Base-by-base conservation (phyloP, 2,113 vertebrate genomes). In the Stigmatopora argus region DNA sequence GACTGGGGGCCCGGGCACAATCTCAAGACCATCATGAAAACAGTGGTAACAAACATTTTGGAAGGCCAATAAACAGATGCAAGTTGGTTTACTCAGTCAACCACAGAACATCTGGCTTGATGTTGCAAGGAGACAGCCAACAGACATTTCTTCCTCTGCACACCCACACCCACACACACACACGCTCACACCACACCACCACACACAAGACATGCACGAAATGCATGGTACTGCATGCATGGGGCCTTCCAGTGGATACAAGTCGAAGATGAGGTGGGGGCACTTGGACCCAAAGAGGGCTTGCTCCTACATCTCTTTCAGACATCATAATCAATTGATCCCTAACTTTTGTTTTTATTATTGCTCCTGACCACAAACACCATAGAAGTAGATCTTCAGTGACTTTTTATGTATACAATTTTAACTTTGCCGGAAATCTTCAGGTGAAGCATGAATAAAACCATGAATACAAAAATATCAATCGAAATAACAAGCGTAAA, bases 1-100 rank as follows among this genome's bases (percentile, higher is more conserved):
- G 62, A 62, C 38, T 46, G 53, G 70, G 73, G 78, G 70, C 71
- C 74, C 75, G 34, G 62, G 75, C 77, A 79, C 87, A 78, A 78
- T 73, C 41, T 41, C 72, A 78, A 77, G 79, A 82, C 85, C 86
- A 82, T 88, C 86, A 90, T 87, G 90, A 89, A 85, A 82, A 85
- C 84, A 89, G 82, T 69, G 83, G 88, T 90, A 91, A 90, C 91
- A 90, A 90, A 92, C 88, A 91, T 91, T 89, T 90, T 89, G 82
- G 88, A 89, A 86, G 86, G 82, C 87, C 89, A 91, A 89, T 91
- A 92, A 92, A 92, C 90, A 91, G 89, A 91, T 89, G 88, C 88
- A 84, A 76, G 85, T 88, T 77, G 89, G 90, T 91, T 92, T 92
- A 91, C 87, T 88, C 85, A 91, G 88, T 14, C 82, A 86, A 87